Percentiles rank a stretch among this genome's conserved stretches.
These are phyloP conservation scores for Pygocentrus nattereri DNA, from an alignment of 2,797 vertebrate genomes.

Conservation along the genomic window DNA sequence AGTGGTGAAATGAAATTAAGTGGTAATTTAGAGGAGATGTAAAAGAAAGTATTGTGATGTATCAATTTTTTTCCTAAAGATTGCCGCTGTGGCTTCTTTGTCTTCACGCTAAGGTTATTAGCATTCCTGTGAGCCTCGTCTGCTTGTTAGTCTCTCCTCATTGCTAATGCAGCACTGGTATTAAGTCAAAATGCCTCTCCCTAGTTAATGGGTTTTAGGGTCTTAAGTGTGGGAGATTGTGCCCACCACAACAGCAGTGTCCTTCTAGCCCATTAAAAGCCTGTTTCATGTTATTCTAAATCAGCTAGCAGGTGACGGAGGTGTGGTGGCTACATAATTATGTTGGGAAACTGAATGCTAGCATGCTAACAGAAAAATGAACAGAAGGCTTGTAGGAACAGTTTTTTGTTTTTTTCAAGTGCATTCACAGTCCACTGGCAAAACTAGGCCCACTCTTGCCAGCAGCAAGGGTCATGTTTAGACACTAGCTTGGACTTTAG, in stretches of 20 bases:
- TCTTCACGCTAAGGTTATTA: constrained; percentile 60
- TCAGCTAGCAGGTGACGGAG: constrained; percentile 13
- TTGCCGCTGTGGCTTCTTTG: constrained; percentile 47
- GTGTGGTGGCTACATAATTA: not conserved
- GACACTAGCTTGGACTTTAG: constrained; percentile 61
- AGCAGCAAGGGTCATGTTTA: constrained; percentile 51
- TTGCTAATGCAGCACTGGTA: constrained; percentile 51
- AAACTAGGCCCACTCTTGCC: constrained; percentile 20
- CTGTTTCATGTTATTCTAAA: constrained; percentile 28
- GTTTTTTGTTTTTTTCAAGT: not conserved
- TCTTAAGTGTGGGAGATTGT: constrained; percentile 32
- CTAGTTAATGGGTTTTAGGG: constrained; percentile 54
- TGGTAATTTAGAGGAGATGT: constrained; percentile 71
- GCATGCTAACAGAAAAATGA: constrained; percentile 1
- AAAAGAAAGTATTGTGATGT: constrained; percentile 70
- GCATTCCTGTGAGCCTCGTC: constrained; percentile 58
- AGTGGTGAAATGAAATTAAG: constrained; percentile 75
- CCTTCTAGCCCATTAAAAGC: constrained; percentile 45
- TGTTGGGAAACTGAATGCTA: not conserved
- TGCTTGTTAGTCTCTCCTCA: constrained; percentile 60
- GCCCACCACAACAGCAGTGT: constrained; percentile 10
- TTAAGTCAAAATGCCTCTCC: constrained; percentile 56
- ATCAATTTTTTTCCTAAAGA: constrained; percentile 48
- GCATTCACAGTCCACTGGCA: constrained; percentile 24
- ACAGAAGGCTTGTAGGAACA: constrained; percentile 17